These are phyloP conservation scores for Trichogramma dendrolimi DNA, from an alignment of 2,888 invertebrate species.

Conservation along the genomic window DNA sequence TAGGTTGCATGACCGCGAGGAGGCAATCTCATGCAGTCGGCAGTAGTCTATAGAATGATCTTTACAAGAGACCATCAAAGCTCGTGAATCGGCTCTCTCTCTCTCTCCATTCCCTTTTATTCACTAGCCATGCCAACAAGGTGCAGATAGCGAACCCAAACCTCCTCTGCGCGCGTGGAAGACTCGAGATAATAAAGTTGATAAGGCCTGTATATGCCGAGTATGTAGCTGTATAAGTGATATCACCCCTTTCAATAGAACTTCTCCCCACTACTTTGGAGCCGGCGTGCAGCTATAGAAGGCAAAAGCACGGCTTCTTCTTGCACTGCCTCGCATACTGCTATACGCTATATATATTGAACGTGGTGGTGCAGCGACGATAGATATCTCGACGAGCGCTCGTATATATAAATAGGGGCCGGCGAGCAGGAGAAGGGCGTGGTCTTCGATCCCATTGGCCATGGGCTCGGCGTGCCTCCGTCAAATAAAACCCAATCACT, in stretches of 20 bases:
- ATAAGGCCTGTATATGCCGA: constrained; percentile 39
- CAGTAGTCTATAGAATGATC: too few relatives aligned
- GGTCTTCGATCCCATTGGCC: constrained; percentile 42
- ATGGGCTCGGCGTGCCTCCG: constrained; percentile 37
- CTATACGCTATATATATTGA: background rate
- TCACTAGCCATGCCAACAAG: constrained; percentile 1
- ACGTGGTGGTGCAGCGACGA: too few relatives aligned
- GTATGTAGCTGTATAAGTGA: constrained; percentile 41
- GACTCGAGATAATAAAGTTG: constrained; percentile 51
- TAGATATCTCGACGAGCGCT: too few relatives aligned
- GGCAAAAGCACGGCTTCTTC: background rate
- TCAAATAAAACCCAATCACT: constrained; percentile 53
- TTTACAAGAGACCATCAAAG: constrained; percentile 27
- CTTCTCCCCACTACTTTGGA: background rate
- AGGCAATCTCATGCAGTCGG: too few relatives aligned
- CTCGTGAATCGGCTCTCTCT: constrained; percentile 23
- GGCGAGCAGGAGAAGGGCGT: too few relatives aligned
- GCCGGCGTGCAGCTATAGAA: background rate
- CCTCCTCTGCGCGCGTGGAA: constrained; percentile 17
- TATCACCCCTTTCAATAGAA: constrained; percentile 21
- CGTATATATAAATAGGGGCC: too few relatives aligned
- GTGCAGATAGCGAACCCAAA: background rate
- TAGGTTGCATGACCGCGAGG: too few relatives aligned
- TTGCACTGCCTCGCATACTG: constrained; percentile 2
- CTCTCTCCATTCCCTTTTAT: constrained; percentile 16